Evolutionary conservation across 2,113 vertebrate species (phyloP).

Genomic region (Emberiza fucata): DNA sequence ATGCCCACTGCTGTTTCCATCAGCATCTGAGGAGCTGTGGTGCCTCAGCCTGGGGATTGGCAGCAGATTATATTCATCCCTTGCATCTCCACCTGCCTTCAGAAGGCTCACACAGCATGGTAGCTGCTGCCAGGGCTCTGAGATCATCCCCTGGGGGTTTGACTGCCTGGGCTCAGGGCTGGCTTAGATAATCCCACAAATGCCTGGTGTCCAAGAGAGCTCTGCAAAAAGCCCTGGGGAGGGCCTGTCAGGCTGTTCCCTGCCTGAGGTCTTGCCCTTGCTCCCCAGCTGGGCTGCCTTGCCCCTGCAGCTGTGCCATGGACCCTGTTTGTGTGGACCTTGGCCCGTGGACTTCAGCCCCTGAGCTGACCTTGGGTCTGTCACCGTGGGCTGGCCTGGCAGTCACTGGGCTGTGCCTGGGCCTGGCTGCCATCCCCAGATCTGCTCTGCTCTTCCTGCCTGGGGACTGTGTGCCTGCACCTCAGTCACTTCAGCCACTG

Average conservation of each 20-base stretch:
- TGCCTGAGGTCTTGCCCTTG: background rate
- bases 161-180: background rate
- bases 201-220: background rate
- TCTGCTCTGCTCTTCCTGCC: background rate
- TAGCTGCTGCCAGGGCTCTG: background rate
- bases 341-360: background rate
- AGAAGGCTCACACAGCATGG: background rate
- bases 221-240: background rate
- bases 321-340: background rate
- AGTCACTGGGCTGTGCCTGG: background rate
- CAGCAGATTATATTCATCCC: background rate
- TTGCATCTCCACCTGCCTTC: background rate
- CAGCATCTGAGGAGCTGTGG: background rate
- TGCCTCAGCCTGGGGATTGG: background rate
- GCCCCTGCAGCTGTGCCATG: background rate
- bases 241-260: background rate
- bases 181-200: background rate
- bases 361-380: background rate
- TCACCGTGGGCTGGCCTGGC: background rate
- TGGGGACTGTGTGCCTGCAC: fast-evolving
- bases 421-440: background rate
- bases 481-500: background rate
- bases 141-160: background rate
- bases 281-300: background rate
- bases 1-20: background rate